Conservation (phyloP, 2,797 vertebrate species). For the Spinibarbus caldwelli region DNA sequence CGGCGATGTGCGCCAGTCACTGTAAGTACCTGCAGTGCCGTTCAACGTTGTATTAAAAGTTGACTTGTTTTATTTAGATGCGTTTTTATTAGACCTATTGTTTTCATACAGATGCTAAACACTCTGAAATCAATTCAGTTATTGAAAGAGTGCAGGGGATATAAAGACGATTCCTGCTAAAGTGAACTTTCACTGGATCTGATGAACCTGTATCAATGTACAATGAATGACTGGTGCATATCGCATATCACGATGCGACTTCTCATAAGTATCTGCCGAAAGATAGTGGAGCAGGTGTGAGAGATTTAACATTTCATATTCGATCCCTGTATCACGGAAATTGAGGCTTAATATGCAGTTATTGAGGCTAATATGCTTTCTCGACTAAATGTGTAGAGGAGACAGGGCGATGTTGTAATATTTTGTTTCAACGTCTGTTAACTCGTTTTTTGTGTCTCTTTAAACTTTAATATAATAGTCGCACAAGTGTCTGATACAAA, state of each 20-base stretch:
- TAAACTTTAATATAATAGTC: not conserved
- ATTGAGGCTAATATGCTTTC: not conserved
- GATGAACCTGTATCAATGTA: not conserved
- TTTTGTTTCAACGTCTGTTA: not conserved
- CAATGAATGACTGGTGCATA: not conserved
- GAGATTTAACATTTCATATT: not conserved
- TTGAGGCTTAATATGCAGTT: not conserved
- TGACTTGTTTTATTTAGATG: not conserved
- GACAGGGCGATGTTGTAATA: not conserved
- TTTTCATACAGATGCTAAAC: not conserved
- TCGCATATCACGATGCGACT: not conserved
- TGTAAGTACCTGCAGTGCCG: conserved; percentile 70
- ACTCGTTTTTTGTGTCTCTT: not conserved
- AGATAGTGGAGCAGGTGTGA: not conserved
- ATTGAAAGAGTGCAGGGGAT: not conserved
- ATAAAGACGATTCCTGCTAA: not conserved
- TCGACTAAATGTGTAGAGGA: not conserved
- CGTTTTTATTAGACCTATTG: not conserved
- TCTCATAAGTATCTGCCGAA: not conserved
- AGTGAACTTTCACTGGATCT: conserved; percentile 20
- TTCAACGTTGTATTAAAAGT: not conserved
- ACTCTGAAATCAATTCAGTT: not conserved
- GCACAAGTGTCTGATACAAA: not conserved
- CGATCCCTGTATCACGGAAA: not conserved
- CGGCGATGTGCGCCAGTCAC: conserved; percentile 74